phyloP scores from a whole-genome alignment of 2,888 invertebrate species.

The Hirudinaria manillensis region DNA sequence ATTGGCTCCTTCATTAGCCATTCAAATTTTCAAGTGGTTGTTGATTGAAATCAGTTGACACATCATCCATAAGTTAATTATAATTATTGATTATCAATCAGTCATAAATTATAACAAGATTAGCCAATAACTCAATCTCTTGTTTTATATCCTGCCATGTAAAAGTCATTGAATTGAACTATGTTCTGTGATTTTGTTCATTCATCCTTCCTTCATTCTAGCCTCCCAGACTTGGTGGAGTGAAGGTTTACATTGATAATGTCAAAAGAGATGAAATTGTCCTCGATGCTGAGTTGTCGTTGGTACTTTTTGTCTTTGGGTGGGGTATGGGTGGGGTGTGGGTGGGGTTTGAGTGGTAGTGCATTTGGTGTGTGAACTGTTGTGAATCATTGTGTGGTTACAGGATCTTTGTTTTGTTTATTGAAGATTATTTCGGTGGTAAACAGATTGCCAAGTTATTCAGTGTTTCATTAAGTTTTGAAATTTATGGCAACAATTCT shows the following conservation, averaged over 20 bases:
- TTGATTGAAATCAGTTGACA: background rate
- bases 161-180: too few relatives aligned
- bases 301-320: conserved; percentile 46
- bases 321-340: background rate
- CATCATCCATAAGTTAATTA: too few relatives aligned
- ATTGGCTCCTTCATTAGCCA: too few relatives aligned
- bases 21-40: too few relatives aligned
- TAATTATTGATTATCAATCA: background rate
- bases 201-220: conserved; percentile 54
- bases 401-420: too few relatives aligned
- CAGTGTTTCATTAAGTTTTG: too few relatives aligned
- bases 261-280: conserved; percentile 75
- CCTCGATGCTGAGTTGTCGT: conserved; percentile 91
- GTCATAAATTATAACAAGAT: background rate
- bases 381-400: background rate
- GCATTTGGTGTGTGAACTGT: too few relatives aligned
- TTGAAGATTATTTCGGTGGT: too few relatives aligned
- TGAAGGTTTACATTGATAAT: conserved; percentile 92
- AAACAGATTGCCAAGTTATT: too few relatives aligned
- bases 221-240: conserved; percentile 87
- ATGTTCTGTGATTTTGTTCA: background rate
- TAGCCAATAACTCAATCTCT: background rate
- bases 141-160: background rate
- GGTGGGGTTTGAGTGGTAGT: background rate
- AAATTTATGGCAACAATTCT: too few relatives aligned